A percentile compares a stretch with the other conserved stretches of the same genome.
Evolutionary conservation across 1,140 invertebrate genomes (phyloP).

Genomic region (Phymastichus coffea): DNA sequence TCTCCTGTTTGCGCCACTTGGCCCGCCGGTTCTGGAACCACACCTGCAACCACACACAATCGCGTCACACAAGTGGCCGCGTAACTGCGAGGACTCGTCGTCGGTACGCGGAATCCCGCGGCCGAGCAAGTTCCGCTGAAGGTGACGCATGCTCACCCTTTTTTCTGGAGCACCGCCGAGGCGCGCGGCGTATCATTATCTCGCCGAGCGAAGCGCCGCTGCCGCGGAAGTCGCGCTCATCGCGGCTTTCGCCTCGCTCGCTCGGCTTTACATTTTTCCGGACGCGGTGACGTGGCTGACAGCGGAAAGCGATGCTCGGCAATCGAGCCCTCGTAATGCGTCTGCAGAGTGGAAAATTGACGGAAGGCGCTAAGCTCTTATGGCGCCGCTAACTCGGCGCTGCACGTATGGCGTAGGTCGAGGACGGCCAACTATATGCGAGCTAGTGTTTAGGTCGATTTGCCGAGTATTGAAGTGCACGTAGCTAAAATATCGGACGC

Average conservation of each 20-base stretch:
- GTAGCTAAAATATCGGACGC: no score
- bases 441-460: no score
- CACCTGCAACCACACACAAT: constrained; percentile 68
- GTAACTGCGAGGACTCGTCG: constrained; percentile 1
- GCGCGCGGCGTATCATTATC: constrained; percentile 44
- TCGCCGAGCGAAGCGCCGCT: constrained; percentile 17
- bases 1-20: constrained; percentile 92
- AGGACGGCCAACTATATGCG: no score
- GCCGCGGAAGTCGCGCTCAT: constrained; percentile 7
- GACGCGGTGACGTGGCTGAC: not conserved
- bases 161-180: constrained; percentile 42
- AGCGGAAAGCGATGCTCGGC: no score
- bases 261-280: constrained; percentile 5
- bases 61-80: constrained; percentile 5
- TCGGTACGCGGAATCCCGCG: constrained; percentile 10
- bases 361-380: no score
- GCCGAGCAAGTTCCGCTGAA: constrained; percentile 40
- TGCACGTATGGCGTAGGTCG: no score
- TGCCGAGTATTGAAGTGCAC: no score
- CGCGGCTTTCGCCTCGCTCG: constrained; percentile 6
- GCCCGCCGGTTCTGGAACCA: constrained; percentile 93
- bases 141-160: constrained; percentile 42
- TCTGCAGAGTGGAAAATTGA: no score
- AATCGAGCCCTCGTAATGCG: no score
- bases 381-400: no score